Percentiles rank a stretch among this genome's conserved stretches.
These are phyloP conservation scores for Scomber colias DNA, from an alignment of 2,113 vertebrate genomes.

Conservation along the genomic window DNA sequence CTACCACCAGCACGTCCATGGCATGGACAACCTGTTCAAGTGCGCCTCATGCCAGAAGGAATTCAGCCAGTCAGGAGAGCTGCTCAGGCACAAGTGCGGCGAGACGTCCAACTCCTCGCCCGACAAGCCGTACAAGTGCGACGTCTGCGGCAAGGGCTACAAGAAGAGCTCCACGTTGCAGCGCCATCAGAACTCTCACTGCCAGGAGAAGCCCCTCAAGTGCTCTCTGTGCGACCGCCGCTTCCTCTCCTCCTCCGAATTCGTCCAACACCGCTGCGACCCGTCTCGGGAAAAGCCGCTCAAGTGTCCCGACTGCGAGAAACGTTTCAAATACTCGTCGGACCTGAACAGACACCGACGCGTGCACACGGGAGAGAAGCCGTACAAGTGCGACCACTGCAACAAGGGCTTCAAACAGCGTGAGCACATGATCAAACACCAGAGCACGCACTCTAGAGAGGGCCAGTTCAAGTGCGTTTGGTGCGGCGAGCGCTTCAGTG, in stretches of 20 bases:
- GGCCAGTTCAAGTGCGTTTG: slow-evolving; percentile 98
- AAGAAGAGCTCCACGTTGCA: slow-evolving; percentile 96
- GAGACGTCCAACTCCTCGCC: slow-evolving; percentile 85
- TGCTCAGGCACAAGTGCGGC: slow-evolving; percentile 95
- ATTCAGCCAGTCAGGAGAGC: slow-evolving; percentile 96
- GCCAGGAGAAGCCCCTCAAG: slow-evolving; percentile 95
- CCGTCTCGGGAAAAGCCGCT: slow-evolving; percentile 94
- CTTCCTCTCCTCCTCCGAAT: slow-evolving; percentile 96
- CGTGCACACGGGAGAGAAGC: slow-evolving; percentile 96
- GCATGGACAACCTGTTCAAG: slow-evolving; percentile 97
- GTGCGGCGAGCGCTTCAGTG: slow-evolving; percentile 96
- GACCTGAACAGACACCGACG: slow-evolving; percentile 96
- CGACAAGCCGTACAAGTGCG: slow-evolving; percentile 96
- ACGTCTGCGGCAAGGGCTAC: slow-evolving; percentile 96
- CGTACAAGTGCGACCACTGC: slow-evolving; percentile 95
- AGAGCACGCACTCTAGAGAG: slow-evolving; percentile 94
- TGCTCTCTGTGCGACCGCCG: slow-evolving; percentile 96
- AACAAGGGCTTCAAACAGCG: slow-evolving; percentile 99
- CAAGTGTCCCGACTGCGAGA: slow-evolving; percentile 96
- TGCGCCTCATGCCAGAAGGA: slow-evolving; percentile 97
- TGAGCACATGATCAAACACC: slow-evolving; percentile 96
- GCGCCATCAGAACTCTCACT: slow-evolving; percentile 95
- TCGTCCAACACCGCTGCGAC: slow-evolving; percentile 96
- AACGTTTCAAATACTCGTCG: slow-evolving; percentile 97
- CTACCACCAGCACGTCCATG: slow-evolving; percentile 97